Conservation (phyloP, 2,888 invertebrate genomes). For the Brachycybe producta region DNA sequence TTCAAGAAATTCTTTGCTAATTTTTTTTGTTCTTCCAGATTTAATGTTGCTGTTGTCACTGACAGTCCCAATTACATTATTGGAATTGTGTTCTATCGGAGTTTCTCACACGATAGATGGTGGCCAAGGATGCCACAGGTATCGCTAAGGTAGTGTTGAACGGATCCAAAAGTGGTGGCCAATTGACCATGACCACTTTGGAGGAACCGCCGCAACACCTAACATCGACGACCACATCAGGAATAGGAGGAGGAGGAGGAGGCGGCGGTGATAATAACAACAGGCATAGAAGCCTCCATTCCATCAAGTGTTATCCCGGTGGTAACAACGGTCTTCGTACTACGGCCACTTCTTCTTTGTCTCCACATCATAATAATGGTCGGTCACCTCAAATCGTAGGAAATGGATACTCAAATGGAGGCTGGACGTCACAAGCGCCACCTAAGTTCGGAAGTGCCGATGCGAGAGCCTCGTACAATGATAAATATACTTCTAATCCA, state of each 20-base stretch:
- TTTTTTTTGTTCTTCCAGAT: too few species aligned
- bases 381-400: background rate
- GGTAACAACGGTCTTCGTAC: background rate
- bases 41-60: too few species aligned
- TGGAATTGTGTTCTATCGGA: too few species aligned
- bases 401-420: background rate
- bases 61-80: too few species aligned
- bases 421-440: background rate
- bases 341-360: background rate
- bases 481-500: background rate
- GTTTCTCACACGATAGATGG: too few species aligned
- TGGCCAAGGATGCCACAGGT: too few species aligned
- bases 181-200: conserved; percentile 6
- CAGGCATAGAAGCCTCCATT: background rate
- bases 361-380: background rate
- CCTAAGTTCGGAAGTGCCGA: background rate
- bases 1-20: too few species aligned
- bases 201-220: conserved; percentile 3
- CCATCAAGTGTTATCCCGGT: conserved; percentile 9
- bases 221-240: too few species aligned
- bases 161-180: too few species aligned
- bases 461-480: background rate
- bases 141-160: too few species aligned
- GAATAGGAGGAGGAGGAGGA: too few species aligned
- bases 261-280: background rate